A percentile compares a stretch with the other conserved stretches of the same genome.
phyloP scores from a whole-genome alignment of 2,797 vertebrate species.

The Mareca penelope region DNA sequence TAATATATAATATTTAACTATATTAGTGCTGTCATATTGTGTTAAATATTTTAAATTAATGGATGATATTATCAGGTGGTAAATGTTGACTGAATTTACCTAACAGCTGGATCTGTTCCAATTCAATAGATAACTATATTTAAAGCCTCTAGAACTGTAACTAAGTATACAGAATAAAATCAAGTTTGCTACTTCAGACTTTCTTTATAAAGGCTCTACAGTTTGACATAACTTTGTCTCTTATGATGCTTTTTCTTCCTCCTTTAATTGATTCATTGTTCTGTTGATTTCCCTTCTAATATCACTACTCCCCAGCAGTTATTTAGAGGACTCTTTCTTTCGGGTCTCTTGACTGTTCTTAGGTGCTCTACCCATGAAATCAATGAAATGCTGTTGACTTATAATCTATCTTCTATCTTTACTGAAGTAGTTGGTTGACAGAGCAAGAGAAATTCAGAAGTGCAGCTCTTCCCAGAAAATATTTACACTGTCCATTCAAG shows the following conservation, averaged over 20 bases:
- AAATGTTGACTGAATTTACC: slow-evolving; percentile 3
- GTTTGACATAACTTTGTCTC: not conserved
- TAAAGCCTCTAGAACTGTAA: not conserved
- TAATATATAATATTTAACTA: not conserved
- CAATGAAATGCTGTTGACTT: not conserved
- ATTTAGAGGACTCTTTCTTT: not conserved
- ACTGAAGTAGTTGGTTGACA: not conserved
- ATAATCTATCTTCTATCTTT: not conserved
- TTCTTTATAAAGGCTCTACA: not conserved
- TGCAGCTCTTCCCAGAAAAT: not conserved
- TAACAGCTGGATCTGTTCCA: not conserved
- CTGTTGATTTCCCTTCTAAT: not conserved
- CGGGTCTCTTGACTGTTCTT: not conserved
- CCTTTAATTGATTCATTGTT: not conserved
- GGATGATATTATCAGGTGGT: not conserved
- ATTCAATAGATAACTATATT: not conserved
- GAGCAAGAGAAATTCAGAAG: not conserved
- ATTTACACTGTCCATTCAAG: not conserved
- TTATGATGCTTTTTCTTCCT: not conserved
- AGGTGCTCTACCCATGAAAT: not conserved
- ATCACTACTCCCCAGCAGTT: not conserved
- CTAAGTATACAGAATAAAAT: not conserved
- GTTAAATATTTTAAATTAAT: not conserved
- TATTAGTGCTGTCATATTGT: not conserved
- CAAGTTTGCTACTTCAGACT: not conserved